Evolutionary conservation across 2,888 invertebrate species (phyloP).

Genomic region (Beris morrisii): DNA sequence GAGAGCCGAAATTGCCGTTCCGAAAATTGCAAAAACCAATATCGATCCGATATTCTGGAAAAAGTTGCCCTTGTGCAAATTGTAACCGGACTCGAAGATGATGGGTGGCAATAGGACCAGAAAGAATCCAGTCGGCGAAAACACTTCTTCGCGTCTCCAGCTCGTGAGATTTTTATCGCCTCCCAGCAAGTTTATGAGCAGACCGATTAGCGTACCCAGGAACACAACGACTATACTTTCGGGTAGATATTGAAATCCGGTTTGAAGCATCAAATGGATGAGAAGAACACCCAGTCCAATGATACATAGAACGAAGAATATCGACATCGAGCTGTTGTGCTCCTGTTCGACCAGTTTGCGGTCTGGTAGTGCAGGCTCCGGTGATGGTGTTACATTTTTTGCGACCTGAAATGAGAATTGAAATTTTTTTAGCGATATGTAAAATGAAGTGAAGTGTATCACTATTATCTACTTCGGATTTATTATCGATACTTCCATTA

Average conservation of each 20-base stretch:
- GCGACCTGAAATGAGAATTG: conserved; percentile 7
- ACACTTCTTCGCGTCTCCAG: conserved; percentile 97
- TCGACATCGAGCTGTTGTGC: conserved; percentile 94
- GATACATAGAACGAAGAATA: conserved; percentile 96
- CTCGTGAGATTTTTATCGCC: conserved; percentile 82
- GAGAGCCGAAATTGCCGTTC: conserved; percentile 95
- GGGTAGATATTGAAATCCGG: conserved; percentile 94
- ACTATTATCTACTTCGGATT: no score
- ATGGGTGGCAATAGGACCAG: conserved; percentile 95
- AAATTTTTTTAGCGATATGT: no score
- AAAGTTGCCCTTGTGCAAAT: conserved; percentile 95
- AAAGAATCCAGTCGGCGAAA: conserved; percentile 98
- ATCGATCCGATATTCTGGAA: conserved; percentile 99
- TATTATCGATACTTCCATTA: no score
- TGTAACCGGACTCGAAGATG: conserved; percentile 99
- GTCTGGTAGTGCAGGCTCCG: conserved; percentile 81
- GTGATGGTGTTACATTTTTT: conserved; percentile 60
- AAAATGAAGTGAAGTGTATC: no score
- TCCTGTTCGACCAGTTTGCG: conserved; percentile 93
- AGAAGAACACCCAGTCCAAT: conserved; percentile 91
- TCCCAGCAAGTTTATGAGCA: conserved; percentile 86
- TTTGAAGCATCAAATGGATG: conserved; percentile 93
- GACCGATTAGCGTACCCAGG: conserved; percentile 89
- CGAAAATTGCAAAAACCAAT: conserved; percentile 94
- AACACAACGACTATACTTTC: conserved; percentile 98